Evolutionary conservation across 2,113 vertebrate genomes (phyloP).

Genomic region (Clinocottus analis): DNA sequence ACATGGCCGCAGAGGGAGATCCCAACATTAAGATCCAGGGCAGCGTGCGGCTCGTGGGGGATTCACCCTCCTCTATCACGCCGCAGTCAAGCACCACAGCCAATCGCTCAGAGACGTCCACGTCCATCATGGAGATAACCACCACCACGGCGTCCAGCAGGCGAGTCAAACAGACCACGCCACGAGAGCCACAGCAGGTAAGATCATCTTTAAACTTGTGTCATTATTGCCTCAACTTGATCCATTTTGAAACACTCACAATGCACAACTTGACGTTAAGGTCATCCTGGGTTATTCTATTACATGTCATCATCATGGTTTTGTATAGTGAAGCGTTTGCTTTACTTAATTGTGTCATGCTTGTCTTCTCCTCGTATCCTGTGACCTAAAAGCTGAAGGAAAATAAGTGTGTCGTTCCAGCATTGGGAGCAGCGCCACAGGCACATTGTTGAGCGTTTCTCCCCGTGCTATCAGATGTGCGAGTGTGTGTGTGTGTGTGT

Average conservation of each 20-base stretch:
- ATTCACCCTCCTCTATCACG: slow-evolving; percentile 97
- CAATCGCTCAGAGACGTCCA: slow-evolving; percentile 96
- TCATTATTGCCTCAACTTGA: slow-evolving; percentile 27
- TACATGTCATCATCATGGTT: not conserved
- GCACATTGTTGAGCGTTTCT: slow-evolving; percentile 38
- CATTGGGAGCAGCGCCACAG: slow-evolving; percentile 29
- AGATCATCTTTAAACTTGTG: slow-evolving; percentile 55
- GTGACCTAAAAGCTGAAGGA: slow-evolving; percentile 42
- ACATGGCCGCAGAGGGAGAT: slow-evolving; percentile 98
- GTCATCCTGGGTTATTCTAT: slow-evolving; percentile 26
- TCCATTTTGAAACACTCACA: slow-evolving; percentile 29
- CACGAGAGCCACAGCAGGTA: slow-evolving; percentile 93
- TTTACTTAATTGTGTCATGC: slow-evolving; percentile 11
- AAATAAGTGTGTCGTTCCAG: slow-evolving; percentile 49
- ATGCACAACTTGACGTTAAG: slow-evolving; percentile 18
- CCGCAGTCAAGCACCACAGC: slow-evolving; percentile 97
- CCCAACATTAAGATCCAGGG: slow-evolving; percentile 96
- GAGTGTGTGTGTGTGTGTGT: slow-evolving; percentile 15
- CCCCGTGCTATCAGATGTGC: slow-evolving; percentile 46
- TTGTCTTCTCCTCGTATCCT: slow-evolving; percentile 36
- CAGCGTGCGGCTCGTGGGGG: slow-evolving; percentile 97
- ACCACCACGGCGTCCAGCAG: slow-evolving; percentile 94
- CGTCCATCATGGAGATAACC: slow-evolving; percentile 97
- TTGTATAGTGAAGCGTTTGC: not conserved
- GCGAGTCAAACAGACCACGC: slow-evolving; percentile 91